Base-by-base conservation (phyloP, 92 coral and sea anemone species). In the Phenganax marumi region DNA sequence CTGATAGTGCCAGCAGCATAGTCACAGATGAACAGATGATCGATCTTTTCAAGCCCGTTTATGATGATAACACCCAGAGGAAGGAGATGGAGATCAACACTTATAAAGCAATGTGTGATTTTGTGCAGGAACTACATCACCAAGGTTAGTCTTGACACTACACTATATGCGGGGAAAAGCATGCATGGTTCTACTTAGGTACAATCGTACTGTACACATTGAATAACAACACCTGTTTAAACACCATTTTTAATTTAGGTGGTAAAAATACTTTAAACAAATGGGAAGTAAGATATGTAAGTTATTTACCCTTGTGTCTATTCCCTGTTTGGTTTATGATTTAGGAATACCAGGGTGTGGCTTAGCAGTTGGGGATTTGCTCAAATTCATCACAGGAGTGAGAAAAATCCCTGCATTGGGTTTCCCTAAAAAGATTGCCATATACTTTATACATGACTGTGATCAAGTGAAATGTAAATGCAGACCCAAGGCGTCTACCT, bases 341-440 rank as follows among this genome's bases (percentile, higher is more conserved):
- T 69, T 69, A 69, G 75, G 75, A 69, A 69, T 69, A 69, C 75
- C 75, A 69, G 75, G 17, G n/a, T 69, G 75, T 69, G 75, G 46
- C 46, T 69, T 69, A 69, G 24, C 53, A 33, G 75, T 69, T 33
- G 75, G 75, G 23, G 75, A 69, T 69, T 69, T 69, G 24, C 75
- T 69, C 53, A 69, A 69, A 19, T 69, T 39, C 75, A 69, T 70
- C 53, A 70, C 75, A 70, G 75, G 75, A 13, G 75, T 70, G 75
- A 70, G 75, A 19, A 70, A 46, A 70, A 70, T 70, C 18, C 75
- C 75, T 70, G 75, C 75, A 70, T 49, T 70, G 51, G 75, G 75
- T 43, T 16, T 70, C n/a, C 75, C 75, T 17, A 70, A 70, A 49
- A 24, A 70, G 75, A 70, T 70, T 43, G 75, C 75, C 26, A 49